phyloP scores from a whole-genome alignment of 2,888 invertebrate species.

The Sclerodermus sp. region DNA sequence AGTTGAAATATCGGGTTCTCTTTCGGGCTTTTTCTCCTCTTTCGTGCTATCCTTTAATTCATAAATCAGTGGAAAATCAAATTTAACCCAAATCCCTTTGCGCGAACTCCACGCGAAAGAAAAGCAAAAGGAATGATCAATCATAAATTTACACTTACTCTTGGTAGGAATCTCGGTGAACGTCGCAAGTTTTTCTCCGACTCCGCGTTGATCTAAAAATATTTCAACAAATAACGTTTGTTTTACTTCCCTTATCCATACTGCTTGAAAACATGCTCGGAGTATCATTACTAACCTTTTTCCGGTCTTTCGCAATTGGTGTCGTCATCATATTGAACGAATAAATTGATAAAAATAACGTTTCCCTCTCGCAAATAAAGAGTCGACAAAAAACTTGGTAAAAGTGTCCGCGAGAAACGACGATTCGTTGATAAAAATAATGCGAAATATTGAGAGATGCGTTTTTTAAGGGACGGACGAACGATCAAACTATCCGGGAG shows the following conservation, averaged over 20 bases:
- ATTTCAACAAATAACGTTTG: not conserved
- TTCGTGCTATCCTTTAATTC: too few species aligned
- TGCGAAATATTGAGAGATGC: too few species aligned
- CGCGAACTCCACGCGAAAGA: not conserved
- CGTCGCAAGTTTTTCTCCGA: not conserved
- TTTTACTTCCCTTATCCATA: not conserved
- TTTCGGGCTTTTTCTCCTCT: slow-evolving; percentile 17
- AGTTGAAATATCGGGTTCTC: slow-evolving; percentile 11
- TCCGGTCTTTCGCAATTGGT: not conserved
- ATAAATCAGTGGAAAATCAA: too few species aligned
- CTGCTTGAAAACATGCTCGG: not conserved
- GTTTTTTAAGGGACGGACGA: too few species aligned
- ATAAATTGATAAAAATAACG: too few species aligned
- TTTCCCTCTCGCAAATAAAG: too few species aligned
- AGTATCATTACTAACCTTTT: not conserved
- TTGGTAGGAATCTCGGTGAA: not conserved
- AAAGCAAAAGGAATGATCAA: not conserved
- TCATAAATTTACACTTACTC: not conserved
- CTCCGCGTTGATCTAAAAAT: not conserved
- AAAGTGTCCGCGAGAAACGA: too few species aligned
- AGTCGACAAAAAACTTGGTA: too few species aligned
- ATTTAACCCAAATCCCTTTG: too few species aligned
- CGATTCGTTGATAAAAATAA: too few species aligned
- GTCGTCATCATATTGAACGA: too few species aligned
- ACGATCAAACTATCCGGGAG: too few species aligned